phyloP scores from a whole-genome alignment of 2,113 vertebrate genomes.

The Sorex araneus region DNA sequence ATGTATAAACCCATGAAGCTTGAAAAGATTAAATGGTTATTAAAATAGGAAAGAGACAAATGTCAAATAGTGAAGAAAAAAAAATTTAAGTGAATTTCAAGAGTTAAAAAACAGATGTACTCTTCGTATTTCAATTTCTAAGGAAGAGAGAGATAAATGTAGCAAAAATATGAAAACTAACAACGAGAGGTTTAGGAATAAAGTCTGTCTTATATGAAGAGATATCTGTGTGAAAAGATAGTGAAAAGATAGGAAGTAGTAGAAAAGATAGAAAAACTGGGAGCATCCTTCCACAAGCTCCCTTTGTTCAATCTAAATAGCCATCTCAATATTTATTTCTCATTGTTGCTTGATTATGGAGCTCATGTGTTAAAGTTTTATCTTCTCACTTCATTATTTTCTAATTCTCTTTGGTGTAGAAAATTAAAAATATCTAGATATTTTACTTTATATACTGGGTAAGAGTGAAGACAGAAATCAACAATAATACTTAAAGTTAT shows the following conservation, averaged over 20 bases:
- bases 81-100: too few species aligned
- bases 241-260: too few species aligned
- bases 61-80: neutral
- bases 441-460: neutral
- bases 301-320: neutral
- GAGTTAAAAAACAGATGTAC: neutral
- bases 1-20: neutral
- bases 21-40: neutral
- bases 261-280: neutral
- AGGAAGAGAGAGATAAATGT: neutral
- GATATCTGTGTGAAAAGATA: neutral
- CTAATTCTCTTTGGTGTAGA: neutral
- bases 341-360: neutral
- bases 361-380: neutral
- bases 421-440: neutral
- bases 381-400: neutral
- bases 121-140: neutral
- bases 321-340: neutral
- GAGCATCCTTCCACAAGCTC: neutral
- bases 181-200: neutral
- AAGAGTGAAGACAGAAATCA: neutral
- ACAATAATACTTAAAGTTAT: neutral
- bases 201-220: neutral
- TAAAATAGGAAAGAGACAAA: neutral
- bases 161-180: constrained; percentile 8